Conservation (phyloP, 2,797 vertebrate genomes). For the Onychomys leucogaster region DNA sequence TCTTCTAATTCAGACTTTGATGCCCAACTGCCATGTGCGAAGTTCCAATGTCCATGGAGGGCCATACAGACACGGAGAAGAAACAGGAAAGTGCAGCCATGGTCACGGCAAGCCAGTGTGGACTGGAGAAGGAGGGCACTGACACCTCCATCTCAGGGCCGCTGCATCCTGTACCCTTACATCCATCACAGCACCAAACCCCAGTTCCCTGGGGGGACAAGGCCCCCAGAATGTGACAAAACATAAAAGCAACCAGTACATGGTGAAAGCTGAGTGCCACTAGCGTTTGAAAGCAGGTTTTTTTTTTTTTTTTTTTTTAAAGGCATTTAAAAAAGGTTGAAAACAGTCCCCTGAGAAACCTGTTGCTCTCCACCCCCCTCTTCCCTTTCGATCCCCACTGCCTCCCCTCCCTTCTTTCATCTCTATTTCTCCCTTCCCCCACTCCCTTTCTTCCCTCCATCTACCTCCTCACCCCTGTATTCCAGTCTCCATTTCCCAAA, state of each 20-base stretch:
- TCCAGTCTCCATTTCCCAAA: neutral
- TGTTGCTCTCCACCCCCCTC: neutral
- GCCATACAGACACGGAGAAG: neutral
- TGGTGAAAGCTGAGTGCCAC: neutral
- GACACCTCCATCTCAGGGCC: neutral
- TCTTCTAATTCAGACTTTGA: neutral
- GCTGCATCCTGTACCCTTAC: neutral
- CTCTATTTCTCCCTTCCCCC: neutral
- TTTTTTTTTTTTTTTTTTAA: neutral
- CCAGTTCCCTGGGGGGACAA: neutral
- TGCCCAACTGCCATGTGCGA: neutral
- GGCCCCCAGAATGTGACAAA: neutral
- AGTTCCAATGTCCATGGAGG: neutral
- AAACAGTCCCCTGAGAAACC: neutral
- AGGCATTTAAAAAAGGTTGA: neutral
- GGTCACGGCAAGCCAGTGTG: neutral
- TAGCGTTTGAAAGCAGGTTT: neutral
- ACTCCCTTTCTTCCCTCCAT: fast-evolving
- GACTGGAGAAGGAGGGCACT: neutral
- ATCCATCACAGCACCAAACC: neutral
- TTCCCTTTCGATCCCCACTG: too few relatives aligned
- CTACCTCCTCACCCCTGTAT: neutral
- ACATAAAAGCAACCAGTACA: neutral
- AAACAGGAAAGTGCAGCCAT: neutral
- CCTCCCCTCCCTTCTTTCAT: too few relatives aligned